phyloP scores from a whole-genome alignment of 2,113 vertebrate species.

The Irena cyanogastra region DNA sequence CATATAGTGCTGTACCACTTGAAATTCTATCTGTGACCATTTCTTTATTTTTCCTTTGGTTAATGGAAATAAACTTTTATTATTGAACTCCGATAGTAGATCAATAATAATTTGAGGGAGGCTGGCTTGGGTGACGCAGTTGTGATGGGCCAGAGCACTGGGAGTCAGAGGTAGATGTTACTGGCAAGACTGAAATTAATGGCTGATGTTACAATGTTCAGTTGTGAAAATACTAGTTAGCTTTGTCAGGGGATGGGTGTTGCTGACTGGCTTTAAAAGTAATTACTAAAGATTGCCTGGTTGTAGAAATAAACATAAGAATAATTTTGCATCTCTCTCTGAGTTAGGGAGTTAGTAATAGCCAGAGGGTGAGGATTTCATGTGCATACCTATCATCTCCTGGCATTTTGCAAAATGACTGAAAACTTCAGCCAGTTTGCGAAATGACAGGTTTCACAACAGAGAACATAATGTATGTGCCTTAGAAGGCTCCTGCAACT shows the following conservation, averaged over 20 bases:
- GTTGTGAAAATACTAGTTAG: neutral
- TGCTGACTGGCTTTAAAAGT: neutral
- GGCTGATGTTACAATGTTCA: neutral
- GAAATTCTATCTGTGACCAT: neutral
- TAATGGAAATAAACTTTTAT: neutral
- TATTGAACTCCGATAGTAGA: neutral
- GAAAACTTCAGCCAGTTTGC: slow-evolving; percentile 10
- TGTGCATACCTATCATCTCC: neutral
- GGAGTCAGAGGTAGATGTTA: neutral
- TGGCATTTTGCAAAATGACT: slow-evolving; percentile 26
- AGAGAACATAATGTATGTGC: neutral
- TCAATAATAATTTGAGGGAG: neutral
- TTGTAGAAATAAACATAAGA: neutral
- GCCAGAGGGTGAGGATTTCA: slow-evolving; percentile 34
- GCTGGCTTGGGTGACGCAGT: neutral
- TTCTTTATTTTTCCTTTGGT: neutral
- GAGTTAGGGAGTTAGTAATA: neutral
- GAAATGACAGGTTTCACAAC: slow-evolving; percentile 21
- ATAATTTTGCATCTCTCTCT: neutral
- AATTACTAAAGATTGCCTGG: neutral
- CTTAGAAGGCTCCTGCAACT: neutral
- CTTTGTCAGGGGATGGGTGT: neutral
- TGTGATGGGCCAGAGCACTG: neutral
- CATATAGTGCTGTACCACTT: neutral
- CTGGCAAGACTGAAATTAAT: neutral